phyloP scores from a whole-genome alignment of 2,797 vertebrate species.

The Scolopax bukidnonensis region DNA sequence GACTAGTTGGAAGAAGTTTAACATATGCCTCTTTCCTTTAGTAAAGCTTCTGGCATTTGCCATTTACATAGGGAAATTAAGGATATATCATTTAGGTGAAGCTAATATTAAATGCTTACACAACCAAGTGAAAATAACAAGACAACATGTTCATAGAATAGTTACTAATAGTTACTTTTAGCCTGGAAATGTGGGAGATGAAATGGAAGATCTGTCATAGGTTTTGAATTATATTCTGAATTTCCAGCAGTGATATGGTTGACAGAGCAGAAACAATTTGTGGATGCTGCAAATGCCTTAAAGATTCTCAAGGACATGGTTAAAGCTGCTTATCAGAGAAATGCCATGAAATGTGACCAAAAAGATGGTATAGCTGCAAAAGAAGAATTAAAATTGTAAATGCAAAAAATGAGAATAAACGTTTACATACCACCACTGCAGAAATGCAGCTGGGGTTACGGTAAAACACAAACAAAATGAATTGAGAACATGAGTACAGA shows the following conservation, averaged over 20 bases:
- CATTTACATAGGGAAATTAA: not conserved
- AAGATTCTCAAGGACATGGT: not conserved
- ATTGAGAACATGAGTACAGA: not conserved
- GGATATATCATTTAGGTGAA: not conserved
- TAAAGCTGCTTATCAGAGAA: not conserved
- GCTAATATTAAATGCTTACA: not conserved
- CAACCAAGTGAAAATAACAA: not conserved
- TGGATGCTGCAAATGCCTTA: not conserved
- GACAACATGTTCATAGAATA: not conserved
- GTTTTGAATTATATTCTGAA: slow-evolving; percentile 26
- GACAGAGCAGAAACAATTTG: slow-evolving; percentile 19
- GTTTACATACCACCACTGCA: not conserved
- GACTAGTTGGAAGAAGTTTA: not conserved
- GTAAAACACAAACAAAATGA: not conserved
- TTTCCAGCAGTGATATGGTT: not conserved
- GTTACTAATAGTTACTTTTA: not conserved
- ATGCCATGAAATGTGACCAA: not conserved
- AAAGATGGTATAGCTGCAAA: not conserved
- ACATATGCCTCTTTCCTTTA: not conserved
- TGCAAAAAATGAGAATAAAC: not conserved
- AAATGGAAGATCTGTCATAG: not conserved
- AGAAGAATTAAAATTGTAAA: not conserved
- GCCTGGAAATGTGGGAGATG: not conserved
- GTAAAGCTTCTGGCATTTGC: not conserved
- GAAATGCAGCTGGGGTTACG: not conserved